A percentile compares a stretch with the other conserved stretches of the same genome.
These are phyloP conservation scores for Branchellion lobata DNA, from an alignment of 2,888 invertebrate genomes.

Conservation along the genomic window DNA sequence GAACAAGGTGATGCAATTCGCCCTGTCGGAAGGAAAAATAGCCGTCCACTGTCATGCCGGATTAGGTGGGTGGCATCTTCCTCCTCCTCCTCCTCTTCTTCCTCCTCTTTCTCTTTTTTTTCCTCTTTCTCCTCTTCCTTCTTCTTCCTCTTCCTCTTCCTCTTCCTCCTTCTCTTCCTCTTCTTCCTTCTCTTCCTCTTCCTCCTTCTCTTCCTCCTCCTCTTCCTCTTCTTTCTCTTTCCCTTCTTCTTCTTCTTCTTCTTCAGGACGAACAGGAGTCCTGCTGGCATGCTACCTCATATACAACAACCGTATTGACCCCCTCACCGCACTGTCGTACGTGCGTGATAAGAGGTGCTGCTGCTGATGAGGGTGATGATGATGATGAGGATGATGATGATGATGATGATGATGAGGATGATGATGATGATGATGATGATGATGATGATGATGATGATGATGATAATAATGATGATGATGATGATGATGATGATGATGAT, in stretches of 20 bases:
- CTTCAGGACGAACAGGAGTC: slow-evolving; percentile 76
- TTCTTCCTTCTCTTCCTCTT: background rate
- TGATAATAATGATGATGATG: slow-evolving; percentile 13
- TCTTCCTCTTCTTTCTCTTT: background rate
- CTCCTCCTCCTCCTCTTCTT: no score
- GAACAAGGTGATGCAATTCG: slow-evolving; percentile 75
- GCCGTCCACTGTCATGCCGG: slow-evolving; percentile 85
- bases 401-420: slow-evolving; percentile 18
- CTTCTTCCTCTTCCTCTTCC: background rate
- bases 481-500: slow-evolving; percentile 25
- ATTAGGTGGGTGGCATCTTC: slow-evolving; percentile 58
- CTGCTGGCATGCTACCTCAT: slow-evolving; percentile 83
- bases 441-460: slow-evolving; percentile 27
- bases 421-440: slow-evolving; percentile 14
- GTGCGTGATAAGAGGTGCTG: slow-evolving; percentile 28
- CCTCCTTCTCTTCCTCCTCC: background rate
- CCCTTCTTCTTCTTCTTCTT: no score
- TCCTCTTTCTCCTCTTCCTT: no score
- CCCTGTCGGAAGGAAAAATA: slow-evolving; percentile 74
- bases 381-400: slow-evolving; percentile 22
- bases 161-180: background rate
- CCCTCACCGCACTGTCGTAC: slow-evolving; percentile 8
- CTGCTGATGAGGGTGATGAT: slow-evolving; percentile 3
- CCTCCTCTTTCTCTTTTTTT: no score
- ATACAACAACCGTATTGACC: slow-evolving; percentile 74